Evolutionary conservation across 2,888 invertebrate genomes (phyloP).

Genomic region (Acanthosepion lycidas): DNA sequence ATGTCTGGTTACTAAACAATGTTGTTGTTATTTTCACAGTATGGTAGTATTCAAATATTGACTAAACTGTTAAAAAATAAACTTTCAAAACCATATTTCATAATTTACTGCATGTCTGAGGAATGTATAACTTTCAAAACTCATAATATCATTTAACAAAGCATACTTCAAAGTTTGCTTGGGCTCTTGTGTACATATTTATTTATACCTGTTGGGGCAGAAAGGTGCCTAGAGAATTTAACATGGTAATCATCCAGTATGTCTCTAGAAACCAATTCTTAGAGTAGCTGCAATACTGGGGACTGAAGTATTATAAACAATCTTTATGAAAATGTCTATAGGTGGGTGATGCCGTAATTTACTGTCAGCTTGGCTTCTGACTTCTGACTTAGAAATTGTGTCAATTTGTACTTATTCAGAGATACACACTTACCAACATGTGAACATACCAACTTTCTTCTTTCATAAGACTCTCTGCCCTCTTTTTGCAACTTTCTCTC

Average conservation of each 20-base stretch:
- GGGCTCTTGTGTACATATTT: not conserved
- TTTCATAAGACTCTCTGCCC: not conserved
- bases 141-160: not conserved
- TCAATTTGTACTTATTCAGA: not conserved
- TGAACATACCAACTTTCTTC: not conserved
- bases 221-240: constrained; percentile 3
- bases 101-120: not conserved
- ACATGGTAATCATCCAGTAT: not conserved
- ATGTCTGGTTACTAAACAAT: too few relatives aligned
- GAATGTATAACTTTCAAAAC: not conserved
- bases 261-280: not conserved
- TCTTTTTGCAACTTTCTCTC: not conserved
- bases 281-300: not conserved
- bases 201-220: not conserved
- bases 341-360: not conserved
- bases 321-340: not conserved
- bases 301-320: not conserved
- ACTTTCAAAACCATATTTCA: too few relatives aligned
- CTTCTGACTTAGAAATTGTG: not conserved
- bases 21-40: too few relatives aligned
- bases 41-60: too few relatives aligned
- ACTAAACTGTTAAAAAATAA: too few relatives aligned
- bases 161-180: not conserved
- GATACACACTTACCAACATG: not conserved
- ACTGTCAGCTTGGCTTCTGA: not conserved